Percentiles rank a stretch among this genome's conserved stretches.
These are phyloP conservation scores for Pangasianodon hypophthalmus DNA, from an alignment of 2,113 vertebrate genomes.

Conservation along the genomic window DNA sequence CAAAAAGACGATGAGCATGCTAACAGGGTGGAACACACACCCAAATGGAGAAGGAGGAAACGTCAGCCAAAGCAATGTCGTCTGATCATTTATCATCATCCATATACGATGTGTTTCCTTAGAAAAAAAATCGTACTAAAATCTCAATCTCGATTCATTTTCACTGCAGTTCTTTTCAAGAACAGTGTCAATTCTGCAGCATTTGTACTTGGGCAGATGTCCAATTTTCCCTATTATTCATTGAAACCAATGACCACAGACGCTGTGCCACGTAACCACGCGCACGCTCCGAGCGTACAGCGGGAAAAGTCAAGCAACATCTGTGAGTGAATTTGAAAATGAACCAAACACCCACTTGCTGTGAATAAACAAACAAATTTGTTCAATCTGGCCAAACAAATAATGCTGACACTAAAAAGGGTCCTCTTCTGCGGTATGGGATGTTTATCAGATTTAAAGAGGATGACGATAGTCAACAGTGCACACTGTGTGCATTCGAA, in stretches of 20 bases:
- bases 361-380: constrained; percentile 10
- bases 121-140: not conserved
- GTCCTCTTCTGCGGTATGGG: not conserved
- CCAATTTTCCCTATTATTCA: not conserved
- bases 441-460: not conserved
- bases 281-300: not conserved
- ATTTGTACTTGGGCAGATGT: not conserved
- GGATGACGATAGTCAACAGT: not conserved
- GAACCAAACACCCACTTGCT: not conserved
- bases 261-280: not conserved
- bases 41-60: not conserved
- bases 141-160: not conserved
- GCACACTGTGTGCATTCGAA: not conserved
- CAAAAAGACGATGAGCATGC: not conserved
- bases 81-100: not conserved
- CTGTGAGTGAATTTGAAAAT: not conserved
- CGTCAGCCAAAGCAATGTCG: not conserved
- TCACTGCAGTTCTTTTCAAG: not conserved
- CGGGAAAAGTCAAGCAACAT: not conserved
- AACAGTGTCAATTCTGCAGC: not conserved
- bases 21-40: not conserved
- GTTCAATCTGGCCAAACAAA: not conserved
- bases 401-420: not conserved
- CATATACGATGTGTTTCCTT: not conserved
- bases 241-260: not conserved